Conservation (phyloP, 2,888 invertebrate species). For the Euclidia mi region DNA sequence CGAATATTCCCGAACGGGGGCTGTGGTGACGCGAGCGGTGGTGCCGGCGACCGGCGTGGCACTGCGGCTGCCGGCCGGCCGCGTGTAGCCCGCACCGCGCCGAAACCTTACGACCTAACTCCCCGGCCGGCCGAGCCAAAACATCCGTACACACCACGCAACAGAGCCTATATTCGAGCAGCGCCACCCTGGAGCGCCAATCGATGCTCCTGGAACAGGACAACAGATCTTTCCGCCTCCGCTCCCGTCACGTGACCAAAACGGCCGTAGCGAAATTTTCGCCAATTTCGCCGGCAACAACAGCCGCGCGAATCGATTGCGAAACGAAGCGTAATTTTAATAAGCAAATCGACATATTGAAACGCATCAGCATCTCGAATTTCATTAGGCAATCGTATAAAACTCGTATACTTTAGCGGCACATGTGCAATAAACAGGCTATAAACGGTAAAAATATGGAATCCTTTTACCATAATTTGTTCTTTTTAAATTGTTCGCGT, state of each 20-base stretch:
- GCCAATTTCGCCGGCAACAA: constrained; percentile 65
- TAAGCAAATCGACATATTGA: constrained; percentile 69
- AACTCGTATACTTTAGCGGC: constrained; percentile 60
- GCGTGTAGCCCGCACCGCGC: constrained; percentile 75
- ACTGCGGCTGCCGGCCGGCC: constrained; percentile 84
- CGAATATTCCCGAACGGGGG: constrained; percentile 60
- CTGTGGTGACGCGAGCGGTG: constrained; percentile 67
- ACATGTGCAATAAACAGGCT: constrained; percentile 66
- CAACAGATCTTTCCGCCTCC: constrained; percentile 86
- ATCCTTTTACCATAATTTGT: constrained; percentile 62
- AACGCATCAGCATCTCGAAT: constrained; percentile 65
- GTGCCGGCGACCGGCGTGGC: constrained; percentile 84
- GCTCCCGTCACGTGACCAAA: constrained; percentile 76
- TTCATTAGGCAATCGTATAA: constrained; percentile 69
- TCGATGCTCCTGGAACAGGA: constrained; percentile 88
- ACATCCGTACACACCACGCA: constrained; percentile 46
- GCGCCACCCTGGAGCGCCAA: constrained; percentile 68
- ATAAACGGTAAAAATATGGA: constrained; percentile 66
- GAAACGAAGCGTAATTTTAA: constrained; percentile 72
- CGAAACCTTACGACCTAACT: constrained; percentile 75
- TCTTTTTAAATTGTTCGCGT: constrained; percentile 57
- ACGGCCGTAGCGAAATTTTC: constrained; percentile 73
- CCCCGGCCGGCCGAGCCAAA: constrained; percentile 52
- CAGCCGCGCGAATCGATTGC: constrained; percentile 61
- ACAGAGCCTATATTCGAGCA: constrained; percentile 55